phyloP scores from a whole-genome alignment of 2,113 vertebrate species.

The Gulo gulo region DNA sequence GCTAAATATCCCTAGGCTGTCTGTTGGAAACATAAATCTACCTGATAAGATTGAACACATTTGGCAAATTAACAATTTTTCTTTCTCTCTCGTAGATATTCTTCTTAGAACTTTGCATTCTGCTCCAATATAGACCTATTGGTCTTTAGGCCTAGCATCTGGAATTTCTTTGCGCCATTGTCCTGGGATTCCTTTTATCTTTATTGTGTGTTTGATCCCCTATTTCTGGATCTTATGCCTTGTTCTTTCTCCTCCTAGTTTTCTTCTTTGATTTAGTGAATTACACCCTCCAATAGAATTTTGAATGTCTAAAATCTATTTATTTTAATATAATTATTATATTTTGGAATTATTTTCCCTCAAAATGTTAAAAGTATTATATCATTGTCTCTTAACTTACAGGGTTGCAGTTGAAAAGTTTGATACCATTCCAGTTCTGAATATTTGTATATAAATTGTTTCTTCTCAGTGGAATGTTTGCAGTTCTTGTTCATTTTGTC shows the following conservation, averaged over 20 bases:
- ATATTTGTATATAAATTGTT: not conserved
- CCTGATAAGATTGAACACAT: not conserved
- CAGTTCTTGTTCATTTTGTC: not conserved
- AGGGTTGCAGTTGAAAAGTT: not conserved
- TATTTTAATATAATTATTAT: slow-evolving; percentile 18
- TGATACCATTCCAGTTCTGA: not conserved
- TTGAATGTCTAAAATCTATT: not conserved
- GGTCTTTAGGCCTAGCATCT: not conserved
- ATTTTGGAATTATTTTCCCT: not conserved
- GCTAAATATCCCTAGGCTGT: not conserved
- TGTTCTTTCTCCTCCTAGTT: not conserved
- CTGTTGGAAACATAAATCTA: slow-evolving; percentile 8
- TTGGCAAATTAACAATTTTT: not conserved
- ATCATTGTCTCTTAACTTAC: not conserved
- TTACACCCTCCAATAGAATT: not conserved
- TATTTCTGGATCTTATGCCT: not conserved
- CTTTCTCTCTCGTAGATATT: not conserved
- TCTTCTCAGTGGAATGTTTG: not conserved
- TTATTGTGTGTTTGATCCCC: not conserved
- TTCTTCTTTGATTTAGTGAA: not conserved
- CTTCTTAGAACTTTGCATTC: not conserved
- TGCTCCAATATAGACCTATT: not conserved
- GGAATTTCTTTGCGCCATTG: not conserved
- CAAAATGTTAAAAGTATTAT: not conserved
- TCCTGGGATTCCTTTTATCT: not conserved